Conservation (phyloP, 2,888 invertebrate species). For the Hedya salicella region DNA sequence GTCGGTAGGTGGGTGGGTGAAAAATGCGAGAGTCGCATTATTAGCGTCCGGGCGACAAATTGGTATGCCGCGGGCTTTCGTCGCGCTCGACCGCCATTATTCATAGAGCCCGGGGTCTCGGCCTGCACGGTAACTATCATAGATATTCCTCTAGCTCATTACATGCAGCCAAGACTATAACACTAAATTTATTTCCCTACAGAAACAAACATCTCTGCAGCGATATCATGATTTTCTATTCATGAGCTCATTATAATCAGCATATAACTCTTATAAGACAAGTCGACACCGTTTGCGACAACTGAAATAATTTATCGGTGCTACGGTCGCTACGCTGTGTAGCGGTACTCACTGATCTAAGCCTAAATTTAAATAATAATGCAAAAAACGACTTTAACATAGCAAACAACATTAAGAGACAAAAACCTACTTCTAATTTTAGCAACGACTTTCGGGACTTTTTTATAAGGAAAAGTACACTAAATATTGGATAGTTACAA, state of each 20-base stretch:
- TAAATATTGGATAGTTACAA: neutral
- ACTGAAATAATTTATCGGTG: constrained; percentile 10
- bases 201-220: neutral
- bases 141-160: constrained; percentile 2
- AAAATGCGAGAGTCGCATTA: constrained; percentile 77
- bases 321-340: constrained; percentile 23
- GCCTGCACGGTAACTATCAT: constrained; percentile 15
- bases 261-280: constrained; percentile 1
- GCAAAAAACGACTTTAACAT: no score
- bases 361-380: neutral
- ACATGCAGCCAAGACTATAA: constrained; percentile 5
- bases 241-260: constrained; percentile 11
- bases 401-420: no score
- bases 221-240: constrained; percentile 7
- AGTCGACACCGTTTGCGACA: constrained; percentile 3
- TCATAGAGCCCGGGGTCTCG: constrained; percentile 67
- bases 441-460: no score
- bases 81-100: constrained; percentile 75
- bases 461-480: no score
- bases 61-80: constrained; percentile 75
- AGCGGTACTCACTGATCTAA: constrained; percentile 4
- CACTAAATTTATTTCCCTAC: neutral
- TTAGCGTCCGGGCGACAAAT: constrained; percentile 77
- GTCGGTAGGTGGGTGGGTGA: constrained; percentile 66
- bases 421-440: no score